These are phyloP conservation scores for Rhamnusium bicolor DNA, from an alignment of 2,888 invertebrate genomes.

Conservation along the genomic window DNA sequence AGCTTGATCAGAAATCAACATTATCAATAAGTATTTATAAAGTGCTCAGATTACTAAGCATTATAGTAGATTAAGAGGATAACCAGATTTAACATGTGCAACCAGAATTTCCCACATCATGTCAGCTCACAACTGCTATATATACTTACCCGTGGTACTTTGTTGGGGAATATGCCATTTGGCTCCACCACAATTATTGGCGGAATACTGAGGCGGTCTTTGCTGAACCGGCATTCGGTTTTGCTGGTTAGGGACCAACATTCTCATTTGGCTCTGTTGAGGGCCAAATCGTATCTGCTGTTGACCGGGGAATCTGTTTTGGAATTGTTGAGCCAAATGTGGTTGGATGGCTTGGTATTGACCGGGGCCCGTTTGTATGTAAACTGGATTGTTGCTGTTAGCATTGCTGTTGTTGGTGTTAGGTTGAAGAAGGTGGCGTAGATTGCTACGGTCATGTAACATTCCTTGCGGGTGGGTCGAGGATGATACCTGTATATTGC, in stretches of 20 bases:
- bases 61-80: too few relatives aligned
- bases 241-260: constrained; percentile 31
- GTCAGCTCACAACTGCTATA: too few relatives aligned
- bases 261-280: constrained; percentile 38
- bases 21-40: too few relatives aligned
- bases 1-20: too few relatives aligned
- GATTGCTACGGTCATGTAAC: constrained; percentile 67
- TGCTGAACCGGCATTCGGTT: constrained; percentile 50
- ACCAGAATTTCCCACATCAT: too few relatives aligned
- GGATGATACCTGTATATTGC: constrained; percentile 71
- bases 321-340: constrained; percentile 68
- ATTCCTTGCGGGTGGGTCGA: constrained; percentile 77
- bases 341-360: constrained; percentile 70
- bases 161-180: constrained; percentile 87
- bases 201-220: constrained; percentile 43
- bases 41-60: too few relatives aligned
- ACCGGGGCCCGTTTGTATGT: constrained; percentile 69
- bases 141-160: constrained; percentile 55
- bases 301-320: constrained; percentile 61
- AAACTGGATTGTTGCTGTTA: constrained; percentile 62
- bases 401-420: constrained; percentile 52
- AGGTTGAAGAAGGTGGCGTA: constrained; percentile 69
- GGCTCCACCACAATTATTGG: constrained; percentile 47
- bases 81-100: too few relatives aligned
- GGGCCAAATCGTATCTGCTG: constrained; percentile 46